Evolutionary conservation across 1,140 invertebrate genomes (phyloP).

Genomic region (Cylas formicarius): DNA sequence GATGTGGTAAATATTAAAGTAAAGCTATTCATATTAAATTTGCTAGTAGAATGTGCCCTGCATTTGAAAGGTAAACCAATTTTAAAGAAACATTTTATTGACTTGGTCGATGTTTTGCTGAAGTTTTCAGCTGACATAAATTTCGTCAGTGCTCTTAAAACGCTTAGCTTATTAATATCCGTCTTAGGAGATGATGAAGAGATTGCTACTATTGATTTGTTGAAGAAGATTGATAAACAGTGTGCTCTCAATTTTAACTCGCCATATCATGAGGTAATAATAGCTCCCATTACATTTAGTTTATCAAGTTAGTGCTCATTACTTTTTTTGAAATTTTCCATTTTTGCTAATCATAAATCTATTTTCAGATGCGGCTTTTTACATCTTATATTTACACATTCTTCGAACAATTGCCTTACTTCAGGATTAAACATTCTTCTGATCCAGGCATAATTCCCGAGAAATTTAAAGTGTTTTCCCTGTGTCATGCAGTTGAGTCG

Average conservation of each 20-base stretch:
- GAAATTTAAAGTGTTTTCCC: slow-evolving; percentile 49
- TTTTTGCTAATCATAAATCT: no score
- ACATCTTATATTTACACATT: slow-evolving; percentile 65
- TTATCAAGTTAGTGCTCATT: background rate
- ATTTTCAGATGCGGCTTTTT: slow-evolving; percentile 56
- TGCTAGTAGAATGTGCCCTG: slow-evolving; percentile 49
- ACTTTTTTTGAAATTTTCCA: slow-evolving; percentile 9
- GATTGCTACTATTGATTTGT: slow-evolving; percentile 41
- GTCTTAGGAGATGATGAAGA: slow-evolving; percentile 41
- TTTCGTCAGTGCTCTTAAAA: slow-evolving; percentile 28
- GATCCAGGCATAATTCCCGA: slow-evolving; percentile 33
- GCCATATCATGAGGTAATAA: slow-evolving; percentile 57
- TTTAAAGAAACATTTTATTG: slow-evolving; percentile 15
- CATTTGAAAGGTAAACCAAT: slow-evolving; percentile 46
- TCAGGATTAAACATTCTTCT: slow-evolving; percentile 27
- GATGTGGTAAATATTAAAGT: slow-evolving; percentile 31
- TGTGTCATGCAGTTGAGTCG: slow-evolving; percentile 63
- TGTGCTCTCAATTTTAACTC: slow-evolving; percentile 54
- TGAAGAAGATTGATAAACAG: slow-evolving; percentile 47
- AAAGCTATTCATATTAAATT: slow-evolving; percentile 47
- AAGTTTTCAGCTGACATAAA: slow-evolving; percentile 13
- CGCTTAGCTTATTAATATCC: slow-evolving; percentile 46
- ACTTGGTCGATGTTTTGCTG: slow-evolving; percentile 24
- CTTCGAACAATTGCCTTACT: slow-evolving; percentile 52
- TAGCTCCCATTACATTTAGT: slow-evolving; percentile 23